phyloP scores from a whole-genome alignment of 1,140 invertebrate genomes.

The Pogonomyrmex barbatus region DNA sequence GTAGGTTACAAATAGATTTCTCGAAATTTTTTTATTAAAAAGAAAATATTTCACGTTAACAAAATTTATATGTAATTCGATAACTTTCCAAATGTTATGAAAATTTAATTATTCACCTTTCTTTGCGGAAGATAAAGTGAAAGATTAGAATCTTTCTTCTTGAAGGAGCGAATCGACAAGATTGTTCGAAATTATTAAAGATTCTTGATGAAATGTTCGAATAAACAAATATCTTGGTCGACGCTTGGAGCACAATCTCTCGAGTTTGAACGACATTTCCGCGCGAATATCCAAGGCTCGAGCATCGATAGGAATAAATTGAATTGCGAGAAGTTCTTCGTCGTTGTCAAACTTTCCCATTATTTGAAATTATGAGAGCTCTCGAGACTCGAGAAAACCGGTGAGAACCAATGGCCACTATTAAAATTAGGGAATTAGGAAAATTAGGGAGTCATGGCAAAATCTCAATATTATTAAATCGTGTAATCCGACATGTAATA shows the following conservation, averaged over 20 bases:
- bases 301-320: conserved; percentile 52
- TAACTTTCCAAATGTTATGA: not conserved
- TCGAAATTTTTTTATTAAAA: conserved; percentile 4
- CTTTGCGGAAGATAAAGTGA: conserved; percentile 17
- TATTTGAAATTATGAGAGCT: conserved; percentile 65
- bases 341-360: conserved; percentile 60
- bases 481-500: conserved; percentile 20
- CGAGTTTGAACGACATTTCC: conserved; percentile 48
- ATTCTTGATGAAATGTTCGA: conserved; percentile 51
- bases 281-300: conserved; percentile 20
- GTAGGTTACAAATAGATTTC: not conserved
- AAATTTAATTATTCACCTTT: conserved; percentile 2
- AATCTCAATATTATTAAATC: conserved; percentile 35
- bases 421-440: not conserved
- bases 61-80: conserved; percentile 20
- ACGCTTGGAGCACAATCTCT: conserved; percentile 10
- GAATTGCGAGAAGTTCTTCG: conserved; percentile 60
- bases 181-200: conserved; percentile 51
- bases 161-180: not conserved
- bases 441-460: conserved; percentile 28
- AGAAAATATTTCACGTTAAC: not conserved
- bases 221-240: conserved; percentile 55
- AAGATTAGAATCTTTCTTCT: conserved; percentile 33
- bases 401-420: conserved; percentile 34
- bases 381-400: not conserved